phyloP scores from a whole-genome alignment of 2,797 vertebrate genomes.

The Liparis tanakae region DNA sequence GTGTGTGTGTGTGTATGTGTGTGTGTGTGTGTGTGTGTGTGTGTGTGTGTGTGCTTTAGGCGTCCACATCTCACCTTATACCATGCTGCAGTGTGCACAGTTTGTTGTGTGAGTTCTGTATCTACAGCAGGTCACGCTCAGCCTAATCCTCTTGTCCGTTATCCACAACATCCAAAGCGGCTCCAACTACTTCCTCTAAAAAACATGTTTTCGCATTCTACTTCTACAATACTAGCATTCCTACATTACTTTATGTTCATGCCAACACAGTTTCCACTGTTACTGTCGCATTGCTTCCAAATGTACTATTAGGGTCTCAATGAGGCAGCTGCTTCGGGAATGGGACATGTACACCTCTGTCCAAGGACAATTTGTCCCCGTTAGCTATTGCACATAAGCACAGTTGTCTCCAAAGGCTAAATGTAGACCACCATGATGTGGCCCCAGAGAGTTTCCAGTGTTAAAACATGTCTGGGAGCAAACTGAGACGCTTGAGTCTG shows the following conservation, averaged over 20 bases:
- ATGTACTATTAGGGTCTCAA: conserved; percentile 56
- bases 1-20: no score
- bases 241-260: conserved; percentile 78
- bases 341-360: conserved; percentile 47
- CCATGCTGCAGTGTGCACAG: neutral
- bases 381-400: conserved; percentile 54
- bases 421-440: conserved; percentile 71
- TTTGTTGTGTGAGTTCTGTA: conserved; percentile 25
- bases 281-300: conserved; percentile 80
- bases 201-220: neutral
- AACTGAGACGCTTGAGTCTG: conserved; percentile 56
- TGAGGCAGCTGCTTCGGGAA: conserved; percentile 63
- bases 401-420: conserved; percentile 60
- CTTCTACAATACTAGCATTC: conserved; percentile 62
- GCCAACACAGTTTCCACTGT: conserved; percentile 77
- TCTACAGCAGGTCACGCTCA: conserved; percentile 41
- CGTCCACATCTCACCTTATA: neutral
- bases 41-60: neutral
- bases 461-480: conserved; percentile 71
- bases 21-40: no score
- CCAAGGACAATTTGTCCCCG: conserved; percentile 68
- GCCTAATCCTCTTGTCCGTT: conserved; percentile 37
- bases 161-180: conserved; percentile 21
- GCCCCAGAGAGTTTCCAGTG: conserved; percentile 59
- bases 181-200: conserved; percentile 58